Base-by-base conservation (phyloP, 2,888 invertebrate genomes). In the Acleris emargana region DNA sequence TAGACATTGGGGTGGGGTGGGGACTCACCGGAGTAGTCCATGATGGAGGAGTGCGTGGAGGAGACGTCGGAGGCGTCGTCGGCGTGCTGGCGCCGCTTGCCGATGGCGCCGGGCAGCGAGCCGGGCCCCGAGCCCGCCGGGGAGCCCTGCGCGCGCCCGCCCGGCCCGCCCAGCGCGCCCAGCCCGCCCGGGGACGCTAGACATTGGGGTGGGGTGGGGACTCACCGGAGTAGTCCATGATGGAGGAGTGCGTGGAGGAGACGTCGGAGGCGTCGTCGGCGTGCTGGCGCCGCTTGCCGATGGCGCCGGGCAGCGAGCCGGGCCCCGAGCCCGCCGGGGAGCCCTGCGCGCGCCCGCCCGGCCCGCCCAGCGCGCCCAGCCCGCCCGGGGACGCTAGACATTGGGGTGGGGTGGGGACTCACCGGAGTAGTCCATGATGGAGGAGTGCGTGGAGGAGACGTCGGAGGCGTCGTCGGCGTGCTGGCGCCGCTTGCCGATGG, bases 31-130 rank as follows among this genome's bases (percentile, higher is more conserved):
- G 95, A 96, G 88, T 97, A 97, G 87, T 97, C 97, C 96, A 96
- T 96, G 94, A 96, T 97, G 80, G 96, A 97, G 89, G 95, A 96
- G 78, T 96, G 95, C 70, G 96, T 96, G 78, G 96, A 96, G 81
- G 96, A 96, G 79, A 97, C 96, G 92, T 97, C 97, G 87, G 97
- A 97, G 80, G 95, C 95, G 93, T 97, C 97, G 90, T 97, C 97
- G 80, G 96, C 94, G 75, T 94, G 93, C 76, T 94, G 85, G 79
- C 82, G 95, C 91, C 86, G 96, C 94, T 84, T 97, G 79, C 97
- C 97, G 77, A 97, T 97, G 74, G 97, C 97, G 74, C 97, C 97
- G 78, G 97, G 96, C 83, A 97, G 91, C 95, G 96, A 81, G 95
- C 95, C 94, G 95, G 96, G 84, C 94, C 94, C 80, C 95, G 96